phyloP scores from a whole-genome alignment of 2,797 vertebrate species.

The Chaunax sp. region DNA sequence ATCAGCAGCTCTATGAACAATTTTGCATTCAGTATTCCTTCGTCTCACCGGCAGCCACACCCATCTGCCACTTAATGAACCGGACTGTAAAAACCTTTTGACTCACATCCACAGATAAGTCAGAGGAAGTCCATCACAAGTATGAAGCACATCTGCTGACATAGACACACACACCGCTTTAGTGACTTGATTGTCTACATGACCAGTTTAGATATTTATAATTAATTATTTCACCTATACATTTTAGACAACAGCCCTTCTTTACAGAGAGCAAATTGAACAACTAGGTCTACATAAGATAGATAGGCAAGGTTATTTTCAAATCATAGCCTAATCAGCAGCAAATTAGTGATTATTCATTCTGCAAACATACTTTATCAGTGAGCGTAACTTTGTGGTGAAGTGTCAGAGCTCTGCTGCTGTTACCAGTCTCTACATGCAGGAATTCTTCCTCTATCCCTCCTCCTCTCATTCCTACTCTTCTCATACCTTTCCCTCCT shows the following conservation, averaged over 20 bases:
- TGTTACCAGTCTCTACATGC: conserved; percentile 61
- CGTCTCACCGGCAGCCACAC: neutral
- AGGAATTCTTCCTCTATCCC: conserved; percentile 49
- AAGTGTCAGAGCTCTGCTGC: conserved; percentile 14
- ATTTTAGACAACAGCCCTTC: neutral
- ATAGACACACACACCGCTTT: neutral
- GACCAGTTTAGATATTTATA: neutral
- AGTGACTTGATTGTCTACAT: neutral
- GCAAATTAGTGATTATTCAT: conserved; percentile 29
- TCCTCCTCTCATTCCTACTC: conserved; percentile 16
- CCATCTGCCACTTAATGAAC: neutral
- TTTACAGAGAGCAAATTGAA: neutral
- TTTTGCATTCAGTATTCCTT: too few species aligned
- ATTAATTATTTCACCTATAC: neutral
- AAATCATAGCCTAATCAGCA: neutral
- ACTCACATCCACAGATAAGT: conserved; percentile 15
- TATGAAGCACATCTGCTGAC: too few species aligned
- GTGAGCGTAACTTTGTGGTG: conserved; percentile 1
- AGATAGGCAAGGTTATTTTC: neutral
- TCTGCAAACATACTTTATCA: conserved; percentile 32
- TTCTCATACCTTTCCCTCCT: conserved; percentile 34
- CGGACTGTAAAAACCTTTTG: neutral
- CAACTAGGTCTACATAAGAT: neutral
- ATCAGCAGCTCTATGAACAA: neutral
- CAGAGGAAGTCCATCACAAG: neutral